These are phyloP conservation scores for Genyomyrus donnyi DNA, from an alignment of 2,113 vertebrate species.

Conservation along the genomic window DNA sequence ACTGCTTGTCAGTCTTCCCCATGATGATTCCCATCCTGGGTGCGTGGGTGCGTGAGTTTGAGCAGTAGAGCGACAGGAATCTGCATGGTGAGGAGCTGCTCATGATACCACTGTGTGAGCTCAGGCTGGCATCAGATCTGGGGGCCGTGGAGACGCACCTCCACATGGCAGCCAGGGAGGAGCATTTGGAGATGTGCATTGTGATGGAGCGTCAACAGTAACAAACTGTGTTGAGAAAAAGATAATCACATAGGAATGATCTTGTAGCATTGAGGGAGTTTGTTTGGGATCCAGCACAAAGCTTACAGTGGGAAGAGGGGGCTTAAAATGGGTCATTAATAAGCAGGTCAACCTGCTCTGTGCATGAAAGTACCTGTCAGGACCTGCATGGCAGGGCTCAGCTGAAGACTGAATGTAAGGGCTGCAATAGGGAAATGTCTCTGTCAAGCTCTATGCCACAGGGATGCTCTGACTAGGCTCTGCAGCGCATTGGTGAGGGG, in stretches of 20 bases:
- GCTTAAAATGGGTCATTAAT: slow-evolving; percentile 67
- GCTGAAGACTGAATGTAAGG: slow-evolving; percentile 72
- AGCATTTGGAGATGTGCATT: slow-evolving; percentile 54
- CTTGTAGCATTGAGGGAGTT: background rate
- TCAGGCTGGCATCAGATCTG: slow-evolving; percentile 24
- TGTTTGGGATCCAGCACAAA: background rate
- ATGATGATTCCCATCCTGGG: background rate
- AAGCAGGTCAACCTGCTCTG: slow-evolving; percentile 59
- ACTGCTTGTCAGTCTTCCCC: background rate
- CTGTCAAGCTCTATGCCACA: slow-evolving; percentile 46
- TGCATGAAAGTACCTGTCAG: slow-evolving; percentile 71
- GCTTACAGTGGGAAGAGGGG: slow-evolving; percentile 31
- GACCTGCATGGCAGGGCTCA: slow-evolving; percentile 65
- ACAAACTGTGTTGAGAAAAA: slow-evolving; percentile 39
- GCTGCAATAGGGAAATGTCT: slow-evolving; percentile 65
- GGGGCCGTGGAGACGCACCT: slow-evolving; percentile 51
- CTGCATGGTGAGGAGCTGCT: slow-evolving; percentile 33
- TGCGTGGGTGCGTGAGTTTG: background rate
- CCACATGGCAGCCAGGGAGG: slow-evolving; percentile 54
- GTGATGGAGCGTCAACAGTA: slow-evolving; percentile 44
- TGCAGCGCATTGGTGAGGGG: background rate
- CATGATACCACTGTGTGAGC: slow-evolving; percentile 56
- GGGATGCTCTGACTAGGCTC: background rate
- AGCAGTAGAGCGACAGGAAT: background rate
- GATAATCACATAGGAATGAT: slow-evolving; percentile 31